Conservation (phyloP, 2,113 vertebrate species). For the Pongo pygmaeus region DNA sequence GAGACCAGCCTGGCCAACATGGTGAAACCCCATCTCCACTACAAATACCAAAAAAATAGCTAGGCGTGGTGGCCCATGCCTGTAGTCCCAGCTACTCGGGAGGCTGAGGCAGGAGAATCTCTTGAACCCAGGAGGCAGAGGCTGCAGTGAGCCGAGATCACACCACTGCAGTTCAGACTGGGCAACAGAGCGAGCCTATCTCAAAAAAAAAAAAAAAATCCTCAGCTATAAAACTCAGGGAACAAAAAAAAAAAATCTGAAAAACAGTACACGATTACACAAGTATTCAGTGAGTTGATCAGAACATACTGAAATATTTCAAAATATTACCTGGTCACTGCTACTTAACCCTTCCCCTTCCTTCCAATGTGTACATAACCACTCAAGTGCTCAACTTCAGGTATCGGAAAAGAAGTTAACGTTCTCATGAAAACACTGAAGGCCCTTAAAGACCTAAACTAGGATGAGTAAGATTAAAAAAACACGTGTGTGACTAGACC, state of each 20-base stretch:
- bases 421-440: background rate
- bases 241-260: background rate
- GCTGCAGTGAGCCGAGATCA: too few species aligned
- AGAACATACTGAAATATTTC: background rate
- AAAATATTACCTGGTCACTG: background rate
- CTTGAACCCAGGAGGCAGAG: too few species aligned
- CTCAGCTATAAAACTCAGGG: background rate
- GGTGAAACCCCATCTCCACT: too few species aligned
- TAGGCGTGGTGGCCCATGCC: too few species aligned
- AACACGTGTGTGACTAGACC: background rate
- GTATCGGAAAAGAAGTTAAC: conserved; percentile 21
- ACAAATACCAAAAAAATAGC: too few species aligned
- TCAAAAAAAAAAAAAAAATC: background rate
- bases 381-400: conserved; percentile 45
- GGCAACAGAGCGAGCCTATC: too few species aligned
- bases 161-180: too few species aligned
- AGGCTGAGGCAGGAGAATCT: too few species aligned
- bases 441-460: conserved; percentile 23
- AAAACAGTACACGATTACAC: background rate
- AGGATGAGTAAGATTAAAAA: background rate
- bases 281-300: background rate
- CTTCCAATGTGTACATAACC: background rate
- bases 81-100: too few species aligned
- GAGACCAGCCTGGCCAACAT: too few species aligned
- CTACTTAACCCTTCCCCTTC: background rate